A percentile compares a stretch with the other conserved stretches of the same genome.
Conservation (phyloP, 2,797 vertebrate genomes). For the Atherinosoma microstoma region DNA sequence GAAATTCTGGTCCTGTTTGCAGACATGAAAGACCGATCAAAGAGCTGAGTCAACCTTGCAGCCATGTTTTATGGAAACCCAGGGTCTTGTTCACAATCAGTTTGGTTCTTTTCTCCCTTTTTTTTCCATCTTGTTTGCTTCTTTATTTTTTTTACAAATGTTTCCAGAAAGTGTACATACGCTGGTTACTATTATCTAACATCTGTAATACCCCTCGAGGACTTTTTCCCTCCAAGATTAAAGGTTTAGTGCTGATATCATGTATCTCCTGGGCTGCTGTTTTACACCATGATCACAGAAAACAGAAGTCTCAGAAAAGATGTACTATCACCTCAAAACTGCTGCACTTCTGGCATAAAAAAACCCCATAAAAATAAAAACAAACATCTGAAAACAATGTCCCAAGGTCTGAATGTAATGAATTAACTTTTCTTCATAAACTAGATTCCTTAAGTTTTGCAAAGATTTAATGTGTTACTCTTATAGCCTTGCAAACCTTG, state of each 20-base stretch:
- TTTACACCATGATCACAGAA: constrained; percentile 27
- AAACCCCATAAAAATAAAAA: not conserved
- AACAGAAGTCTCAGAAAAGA: constrained; percentile 18
- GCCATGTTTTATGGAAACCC: constrained; percentile 8
- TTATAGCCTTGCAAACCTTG: constrained; percentile 33
- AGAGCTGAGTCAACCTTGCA: constrained; percentile 11
- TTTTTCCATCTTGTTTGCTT: not conserved
- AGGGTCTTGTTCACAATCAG: constrained; percentile 4
- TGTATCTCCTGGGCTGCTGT: constrained; percentile 17
- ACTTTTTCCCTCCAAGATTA: constrained; percentile 2
- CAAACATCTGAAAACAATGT: constrained; percentile 1
- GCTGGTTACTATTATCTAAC: not conserved
- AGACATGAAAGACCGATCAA: constrained; percentile 14
- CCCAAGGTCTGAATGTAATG: not conserved
- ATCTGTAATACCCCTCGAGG: not conserved
- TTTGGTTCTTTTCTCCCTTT: not conserved
- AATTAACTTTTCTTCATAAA: constrained; percentile 8
- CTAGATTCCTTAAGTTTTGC: not conserved
- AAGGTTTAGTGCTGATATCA: constrained; percentile 5
- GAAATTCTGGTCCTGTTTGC: constrained; percentile 3
- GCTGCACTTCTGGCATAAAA: too few species aligned
- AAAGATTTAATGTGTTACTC: constrained; percentile 14
- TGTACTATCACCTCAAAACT: not conserved
- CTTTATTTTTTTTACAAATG: constrained; percentile 3
- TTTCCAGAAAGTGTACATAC: constrained; percentile 4